These are phyloP conservation scores for Rhinolophus ferrumequinum DNA, from an alignment of 2,113 vertebrate species.

Conservation along the genomic window DNA sequence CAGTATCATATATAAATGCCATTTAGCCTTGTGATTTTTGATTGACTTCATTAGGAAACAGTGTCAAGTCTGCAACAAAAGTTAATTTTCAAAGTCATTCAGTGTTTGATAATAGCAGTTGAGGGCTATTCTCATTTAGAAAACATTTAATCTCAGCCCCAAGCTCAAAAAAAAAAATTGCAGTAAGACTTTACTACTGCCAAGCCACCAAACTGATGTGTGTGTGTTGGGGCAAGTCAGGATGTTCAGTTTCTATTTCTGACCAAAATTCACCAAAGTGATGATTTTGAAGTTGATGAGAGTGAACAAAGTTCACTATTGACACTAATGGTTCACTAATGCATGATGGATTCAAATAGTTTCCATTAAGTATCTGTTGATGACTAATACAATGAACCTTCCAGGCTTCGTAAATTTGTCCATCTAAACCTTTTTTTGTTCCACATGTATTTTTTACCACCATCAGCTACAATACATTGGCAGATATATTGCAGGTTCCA, in stretches of 20 bases:
- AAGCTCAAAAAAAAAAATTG: background rate
- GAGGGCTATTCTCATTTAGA: background rate
- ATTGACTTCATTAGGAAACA: slow-evolving; percentile 25
- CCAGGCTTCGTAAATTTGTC: background rate
- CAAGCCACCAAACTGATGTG: background rate
- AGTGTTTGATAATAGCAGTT: background rate
- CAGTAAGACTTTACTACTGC: background rate
- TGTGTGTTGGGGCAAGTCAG: background rate
- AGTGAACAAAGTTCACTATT: background rate
- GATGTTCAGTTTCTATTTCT: background rate
- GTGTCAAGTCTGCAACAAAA: slow-evolving; percentile 32
- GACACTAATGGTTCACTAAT: background rate
- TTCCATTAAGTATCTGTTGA: background rate
- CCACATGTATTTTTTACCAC: background rate
- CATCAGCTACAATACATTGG: background rate
- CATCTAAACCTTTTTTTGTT: background rate
- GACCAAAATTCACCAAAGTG: background rate
- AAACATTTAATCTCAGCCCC: background rate
- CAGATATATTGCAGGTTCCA: background rate
- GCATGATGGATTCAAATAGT: background rate
- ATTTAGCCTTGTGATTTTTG: slow-evolving; percentile 42
- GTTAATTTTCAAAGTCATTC: slow-evolving; percentile 9
- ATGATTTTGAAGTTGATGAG: background rate
- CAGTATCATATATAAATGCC: background rate
- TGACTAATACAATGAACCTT: background rate